Conservation (phyloP, 37 sponge, comb jelly and placozoan genomes). For the Theonella swinhoei region DNA sequence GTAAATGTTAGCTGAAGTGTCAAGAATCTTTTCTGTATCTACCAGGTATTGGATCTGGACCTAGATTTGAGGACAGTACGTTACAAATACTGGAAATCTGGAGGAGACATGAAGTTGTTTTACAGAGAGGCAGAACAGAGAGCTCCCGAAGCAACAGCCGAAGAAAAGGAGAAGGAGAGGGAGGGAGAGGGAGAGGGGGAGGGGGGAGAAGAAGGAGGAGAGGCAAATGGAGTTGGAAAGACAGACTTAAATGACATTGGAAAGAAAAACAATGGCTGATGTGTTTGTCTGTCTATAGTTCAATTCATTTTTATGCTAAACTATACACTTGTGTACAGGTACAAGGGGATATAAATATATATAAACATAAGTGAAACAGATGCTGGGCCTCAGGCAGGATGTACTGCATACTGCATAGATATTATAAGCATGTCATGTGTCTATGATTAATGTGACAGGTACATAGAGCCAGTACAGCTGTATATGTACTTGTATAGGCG, state of each 20-base stretch:
- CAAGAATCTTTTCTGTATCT: background rate
- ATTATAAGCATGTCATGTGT: too few relatives aligned
- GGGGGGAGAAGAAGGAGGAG: background rate
- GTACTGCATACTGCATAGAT: too few relatives aligned
- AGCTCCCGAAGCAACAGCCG: too few relatives aligned
- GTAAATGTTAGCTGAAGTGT: background rate
- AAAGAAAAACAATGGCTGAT: background rate
- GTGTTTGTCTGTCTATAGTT: background rate
- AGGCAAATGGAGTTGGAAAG: background rate
- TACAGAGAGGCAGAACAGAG: slow-evolving; percentile 54
- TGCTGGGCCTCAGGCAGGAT: too few relatives aligned
- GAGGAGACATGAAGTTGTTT: slow-evolving; percentile 78
- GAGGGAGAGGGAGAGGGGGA: background rate
- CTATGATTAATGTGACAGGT: too few relatives aligned
- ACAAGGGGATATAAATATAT: too few relatives aligned
- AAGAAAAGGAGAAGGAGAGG: background rate
- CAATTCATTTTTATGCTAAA: background rate
- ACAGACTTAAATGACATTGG: background rate
- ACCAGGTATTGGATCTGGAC: slow-evolving; percentile 73
- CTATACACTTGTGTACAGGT: too few relatives aligned
- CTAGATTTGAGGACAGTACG: slow-evolving; percentile 92
- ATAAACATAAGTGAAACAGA: too few relatives aligned
- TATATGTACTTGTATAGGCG: too few relatives aligned
- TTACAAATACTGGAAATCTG: slow-evolving; percentile 88
- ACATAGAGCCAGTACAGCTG: too few relatives aligned